Evolutionary conservation across 2,888 invertebrate genomes (phyloP).

Genomic region (Orchesellides sinensis): DNA sequence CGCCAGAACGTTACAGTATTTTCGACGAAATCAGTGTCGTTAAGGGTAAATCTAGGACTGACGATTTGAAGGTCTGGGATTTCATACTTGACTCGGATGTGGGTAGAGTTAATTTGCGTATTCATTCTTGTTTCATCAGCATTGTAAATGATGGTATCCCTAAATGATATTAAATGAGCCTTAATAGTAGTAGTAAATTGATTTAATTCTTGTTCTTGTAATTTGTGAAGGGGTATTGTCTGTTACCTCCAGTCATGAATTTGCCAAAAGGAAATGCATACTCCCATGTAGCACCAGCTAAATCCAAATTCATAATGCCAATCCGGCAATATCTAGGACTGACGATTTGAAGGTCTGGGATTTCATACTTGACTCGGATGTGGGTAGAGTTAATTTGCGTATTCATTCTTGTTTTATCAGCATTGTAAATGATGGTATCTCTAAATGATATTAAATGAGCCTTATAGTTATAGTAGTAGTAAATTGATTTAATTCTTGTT

Average conservation of each 20-base stretch:
- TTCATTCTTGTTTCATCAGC: not conserved
- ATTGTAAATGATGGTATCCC: too few species aligned
- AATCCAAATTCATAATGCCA: not conserved
- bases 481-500: too few species aligned
- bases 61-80: not conserved
- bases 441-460: too few species aligned
- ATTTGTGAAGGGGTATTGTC: too few species aligned
- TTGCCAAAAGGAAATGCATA: not conserved
- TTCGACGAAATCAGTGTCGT: not conserved
- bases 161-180: too few species aligned
- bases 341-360: not conserved
- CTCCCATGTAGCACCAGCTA: not conserved
- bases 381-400: not conserved
- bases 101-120: not conserved
- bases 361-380: not conserved
- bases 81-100: not conserved
- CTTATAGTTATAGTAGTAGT: too few species aligned
- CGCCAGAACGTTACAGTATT: not conserved
- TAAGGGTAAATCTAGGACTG: not conserved
- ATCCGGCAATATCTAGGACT: not conserved
- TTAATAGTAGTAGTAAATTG: too few species aligned
- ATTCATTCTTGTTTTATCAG: not conserved
- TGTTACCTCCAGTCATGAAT: not conserved
- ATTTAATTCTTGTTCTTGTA: too few species aligned
- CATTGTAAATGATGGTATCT: too few species aligned